Evolutionary conservation across 2,888 invertebrate species (phyloP), one percentile per base, ranked within the genome.

Genomic region (Platypus cylindrus): DNA sequence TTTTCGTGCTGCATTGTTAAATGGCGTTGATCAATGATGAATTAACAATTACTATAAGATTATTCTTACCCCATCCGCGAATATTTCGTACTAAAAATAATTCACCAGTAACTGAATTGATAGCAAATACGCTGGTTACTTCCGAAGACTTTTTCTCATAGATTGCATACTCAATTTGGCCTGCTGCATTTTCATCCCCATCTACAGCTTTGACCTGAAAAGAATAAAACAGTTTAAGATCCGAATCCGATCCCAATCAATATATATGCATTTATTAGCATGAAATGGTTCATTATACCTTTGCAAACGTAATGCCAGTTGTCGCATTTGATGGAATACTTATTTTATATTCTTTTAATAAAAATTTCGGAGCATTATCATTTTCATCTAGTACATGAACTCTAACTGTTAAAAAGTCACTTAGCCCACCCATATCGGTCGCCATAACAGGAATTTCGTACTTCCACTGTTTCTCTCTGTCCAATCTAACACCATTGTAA

Each of bases 381-480:
- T 90, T 89, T 44, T 75, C 71, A 63, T 93, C 91, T 14, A 68
- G 66, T 30, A 94, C 79, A 57, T 76, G 75, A 24, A 94, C 81
- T 58, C 82, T 70, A 43, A 89, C 73, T 18, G 71, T 68, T 26
- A 84, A 69, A 59, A 82, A 80, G 13, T 79, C 78, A 40, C 79
- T 70, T 55, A 77, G 70, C 44, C 87, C 78, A 44, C 86, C 87
- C 24, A 75, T 77, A 63, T 94, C 93, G 18, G 73, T 73, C 7
- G 87, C 93, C 61, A 76, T 71, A 16, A 94, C 70, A 1, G 80
- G 79, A 46, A 93, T 71, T 56, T 80, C 81, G 50, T 78, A 81
- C 12, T 71, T 54, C 32, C 71, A 72, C 46, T 73, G 71, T 22
- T 64, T 56, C 61, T 89, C 89, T 33, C 87, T 68, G 60, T 90